Evolutionary conservation across 2,113 vertebrate genomes (phyloP), one percentile per base, ranked within the genome.

Genomic region (Bungarus multicinctus): DNA sequence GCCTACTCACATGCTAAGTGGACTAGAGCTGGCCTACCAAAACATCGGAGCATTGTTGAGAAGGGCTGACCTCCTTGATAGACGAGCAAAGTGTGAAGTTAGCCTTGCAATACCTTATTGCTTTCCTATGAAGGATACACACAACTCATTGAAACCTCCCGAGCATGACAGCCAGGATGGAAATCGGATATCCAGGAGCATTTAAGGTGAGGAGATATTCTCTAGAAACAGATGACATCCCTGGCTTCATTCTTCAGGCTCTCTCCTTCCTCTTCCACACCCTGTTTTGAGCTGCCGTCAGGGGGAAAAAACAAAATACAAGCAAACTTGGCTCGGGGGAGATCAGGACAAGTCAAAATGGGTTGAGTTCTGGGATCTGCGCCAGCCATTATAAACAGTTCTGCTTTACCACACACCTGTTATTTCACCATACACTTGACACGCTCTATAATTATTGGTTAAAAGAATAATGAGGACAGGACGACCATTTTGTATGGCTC

Each of bases 1-100:
- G 97, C 98, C 97, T 98, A 97, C 97, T 98, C 93, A 94, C 97
- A 98, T 97, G 95, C 97, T 98, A 98, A 98, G 98, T 97, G 98
- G 97, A 96, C 97, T 97, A 97, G 96, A 97, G 97, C 96, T 97
- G 94, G 97, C 95, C 98, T 98, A 98, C 97, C 98, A 98, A 98
- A 98, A 98, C 98, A 98, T 98, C 96, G 95, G 95, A 95, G 96
- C 96, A 98, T 98, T 98, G 97, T 98, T 98, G 96, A 96, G 96
- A 97, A 97, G 96, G 95, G 97, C 97, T 97, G 96, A 97, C 95
- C 97, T 96, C 97, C 97, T 98, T 98, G 97, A 98, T 97, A 97
- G 98, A 97, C 89, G 97, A 97, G 96, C 95, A 87, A 97, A 98
- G 98, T 98, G 98, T 98, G 98, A 98, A 98, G 97, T 96, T 96